Base-by-base conservation (phyloP, 2,113 vertebrate species). In the Otus sunia region DNA sequence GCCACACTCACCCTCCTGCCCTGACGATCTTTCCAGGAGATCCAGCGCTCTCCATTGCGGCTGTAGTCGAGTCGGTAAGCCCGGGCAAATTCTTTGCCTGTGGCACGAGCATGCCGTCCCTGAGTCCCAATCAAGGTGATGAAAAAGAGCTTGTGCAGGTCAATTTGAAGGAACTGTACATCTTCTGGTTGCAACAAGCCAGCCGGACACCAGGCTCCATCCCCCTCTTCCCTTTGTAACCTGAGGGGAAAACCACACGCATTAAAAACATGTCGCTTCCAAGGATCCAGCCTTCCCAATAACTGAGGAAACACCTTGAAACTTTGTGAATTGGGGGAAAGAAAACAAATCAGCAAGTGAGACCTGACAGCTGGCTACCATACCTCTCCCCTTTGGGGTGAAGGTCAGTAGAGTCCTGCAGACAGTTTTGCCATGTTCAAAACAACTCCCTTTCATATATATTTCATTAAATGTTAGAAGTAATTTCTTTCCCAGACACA, bases 181-280 rank as follows among this genome's bases (percentile, higher is more conserved):
- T 99, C 99, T 39, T 98, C 97, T 2, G 99, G 98, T 90, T 98
- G 97, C 86, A 99, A 96, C 37, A 98, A 98, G 9, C 98, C 99
- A 14, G 98, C 97, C 1, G 99, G 99, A 95, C 99, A 99, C 99
- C 99, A 99, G n/a, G 99, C 99, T 2, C 99, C 99, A 2, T 99
- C 99, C 0, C 99, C 99, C 27, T 98, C 98, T 91, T 99, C 99
- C 53, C 97, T 97, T 72, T 99, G 98, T 81, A 99, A 89, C 95
- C 99, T 99, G 95, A 80, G 14, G 43, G 59, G 67, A 23, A 84
- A 85, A 63, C 12, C 10, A 39, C 17, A 49, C 1, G 0, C 4
- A 0, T 45, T 21, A 45, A 37, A 55, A 58, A 37, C 23, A 26
- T 0, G 6, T 7, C 8, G 34, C n/a, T 77, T 32, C 8, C 10